Evolutionary conservation across 2,888 invertebrate genomes (phyloP), one percentile per base, ranked within the genome.

Genomic region (Neria commutata): DNA sequence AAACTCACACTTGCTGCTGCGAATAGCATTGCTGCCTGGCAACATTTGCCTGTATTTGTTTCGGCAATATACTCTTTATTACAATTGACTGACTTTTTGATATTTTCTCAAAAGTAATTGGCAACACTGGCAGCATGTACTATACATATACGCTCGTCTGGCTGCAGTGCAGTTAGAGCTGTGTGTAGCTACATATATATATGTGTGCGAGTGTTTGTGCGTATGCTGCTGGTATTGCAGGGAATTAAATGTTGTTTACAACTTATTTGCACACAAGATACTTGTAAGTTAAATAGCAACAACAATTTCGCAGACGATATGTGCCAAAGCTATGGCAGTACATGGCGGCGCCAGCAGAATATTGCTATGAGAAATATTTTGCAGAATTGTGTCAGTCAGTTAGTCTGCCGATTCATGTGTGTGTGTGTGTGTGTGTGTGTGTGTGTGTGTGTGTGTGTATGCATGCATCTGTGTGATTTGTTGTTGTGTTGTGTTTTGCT

Each of bases 401-500:
- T 29, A 14, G 52, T 25, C 14, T 24, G n/a, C 8, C 10, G 10
- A n/a, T n/a, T 10, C 24, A n/a, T 54, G 40, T 26, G 3, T 26
- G 11, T 29, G 42, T 40, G 26, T 45, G 42, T 17, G 50, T 42
- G 49, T 45, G 21, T 42, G 26, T 25, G 29, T 16, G 33, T 47
- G 25, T 19, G 19, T 23, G 33, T 34, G 48, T 25, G 26, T 21
- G 37, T 56, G 56, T 29, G 33, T 50, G 51, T 29, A 40, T 47
- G 47, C 50, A n/a, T 45, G 42, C 48, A 54, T 53, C 45, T 37
- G 49, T 52, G 50, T 61, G 53, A 56, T 62, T 62, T 68, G 62
- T 61, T 64, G 65, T 65, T 62, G 65, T 71, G 24, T 24, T 21
- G n/a, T n/a, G 21, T 21, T 47, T 24, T 21, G 16, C 8, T 11